These are phyloP conservation scores for Galbula dea DNA, from an alignment of 2,113 vertebrate species.

Conservation along the genomic window DNA sequence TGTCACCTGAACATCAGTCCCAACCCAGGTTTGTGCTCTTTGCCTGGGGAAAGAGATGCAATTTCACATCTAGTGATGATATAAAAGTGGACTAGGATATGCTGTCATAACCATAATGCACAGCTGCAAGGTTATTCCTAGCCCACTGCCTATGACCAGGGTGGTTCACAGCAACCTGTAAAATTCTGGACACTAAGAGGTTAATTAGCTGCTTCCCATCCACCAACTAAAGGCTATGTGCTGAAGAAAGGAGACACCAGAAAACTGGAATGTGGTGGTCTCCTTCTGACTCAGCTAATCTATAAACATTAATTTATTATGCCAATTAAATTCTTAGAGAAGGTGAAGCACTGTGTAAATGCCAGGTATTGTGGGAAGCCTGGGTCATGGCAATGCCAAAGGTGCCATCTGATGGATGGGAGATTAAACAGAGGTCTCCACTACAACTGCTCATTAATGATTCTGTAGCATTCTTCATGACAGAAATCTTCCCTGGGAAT, in stretches of 20 bases:
- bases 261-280: background rate
- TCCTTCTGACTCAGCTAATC: slow-evolving; percentile 31
- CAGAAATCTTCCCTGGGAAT: slow-evolving; percentile 28
- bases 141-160: background rate
- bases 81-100: background rate
- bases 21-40: background rate
- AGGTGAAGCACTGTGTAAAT: slow-evolving; percentile 19
- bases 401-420: slow-evolving; percentile 45
- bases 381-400: slow-evolving; percentile 1
- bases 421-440: slow-evolving; percentile 36
- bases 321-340: slow-evolving; percentile 38
- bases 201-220: background rate
- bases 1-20: background rate
- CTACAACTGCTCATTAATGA: slow-evolving; percentile 45
- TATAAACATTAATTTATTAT: slow-evolving; percentile 46
- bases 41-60: background rate
- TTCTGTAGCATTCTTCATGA: slow-evolving; percentile 33
- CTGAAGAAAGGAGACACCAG: background rate
- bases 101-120: background rate
- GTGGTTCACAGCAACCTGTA: background rate
- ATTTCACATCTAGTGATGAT: background rate
- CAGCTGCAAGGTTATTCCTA: background rate
- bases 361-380: slow-evolving; percentile 46
- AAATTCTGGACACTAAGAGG: background rate
- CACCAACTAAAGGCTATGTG: background rate